Conservation (phyloP, 2,797 vertebrate species). For the Sebastes dallii region DNA sequence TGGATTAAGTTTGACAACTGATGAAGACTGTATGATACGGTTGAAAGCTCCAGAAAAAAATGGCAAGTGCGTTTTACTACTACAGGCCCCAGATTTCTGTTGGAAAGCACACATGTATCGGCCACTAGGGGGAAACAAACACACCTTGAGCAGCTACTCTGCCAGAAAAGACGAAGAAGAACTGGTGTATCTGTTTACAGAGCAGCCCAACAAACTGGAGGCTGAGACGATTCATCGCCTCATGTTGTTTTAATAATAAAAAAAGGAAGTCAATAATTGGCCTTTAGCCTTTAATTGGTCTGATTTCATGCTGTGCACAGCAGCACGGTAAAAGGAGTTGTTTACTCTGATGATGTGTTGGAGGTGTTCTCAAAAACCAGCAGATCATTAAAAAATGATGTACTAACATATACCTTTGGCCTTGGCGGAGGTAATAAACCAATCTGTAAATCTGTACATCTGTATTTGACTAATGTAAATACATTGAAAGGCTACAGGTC, state of each 20-base stretch:
- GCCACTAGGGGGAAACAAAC: background rate
- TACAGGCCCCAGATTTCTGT: background rate
- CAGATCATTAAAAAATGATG: background rate
- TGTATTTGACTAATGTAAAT: too few relatives aligned
- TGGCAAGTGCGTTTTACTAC: background rate
- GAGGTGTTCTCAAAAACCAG: background rate
- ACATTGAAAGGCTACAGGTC: background rate
- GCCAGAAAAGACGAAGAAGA: background rate
- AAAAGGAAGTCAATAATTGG: background rate
- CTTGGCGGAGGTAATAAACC: too few relatives aligned
- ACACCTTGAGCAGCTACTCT: background rate
- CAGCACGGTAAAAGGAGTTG: background rate
- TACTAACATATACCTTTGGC: too few relatives aligned
- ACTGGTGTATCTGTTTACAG: background rate
- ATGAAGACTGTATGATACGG: background rate
- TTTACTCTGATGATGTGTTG: background rate
- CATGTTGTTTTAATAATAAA: background rate
- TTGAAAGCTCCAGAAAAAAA: background rate
- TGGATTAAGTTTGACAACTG: background rate
- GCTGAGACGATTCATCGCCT: background rate
- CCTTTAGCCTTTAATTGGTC: background rate
- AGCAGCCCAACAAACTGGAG: background rate
- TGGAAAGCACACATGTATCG: background rate
- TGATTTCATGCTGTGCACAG: background rate
- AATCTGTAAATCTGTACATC: too few relatives aligned